Evolutionary conservation across 2,888 invertebrate species (phyloP), one percentile per base, ranked within the genome.

Genomic region (Melanchra persicariae): DNA sequence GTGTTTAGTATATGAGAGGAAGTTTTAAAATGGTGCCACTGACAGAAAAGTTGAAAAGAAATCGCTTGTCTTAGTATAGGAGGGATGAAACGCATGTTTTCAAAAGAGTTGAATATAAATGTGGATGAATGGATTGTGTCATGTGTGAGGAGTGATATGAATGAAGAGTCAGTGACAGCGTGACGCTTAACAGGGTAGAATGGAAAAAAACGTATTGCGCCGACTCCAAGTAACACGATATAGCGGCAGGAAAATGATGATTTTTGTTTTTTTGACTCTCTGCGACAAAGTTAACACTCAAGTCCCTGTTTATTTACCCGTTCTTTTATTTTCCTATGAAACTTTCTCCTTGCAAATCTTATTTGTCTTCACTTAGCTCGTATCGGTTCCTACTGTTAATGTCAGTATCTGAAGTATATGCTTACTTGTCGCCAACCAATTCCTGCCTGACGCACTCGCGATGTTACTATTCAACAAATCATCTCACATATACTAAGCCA

Each of bases 341-440:
- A 62, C 62, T 79, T 62, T 79, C 74, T 17, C n/a, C 10, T 79
- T 79, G n/a, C 57, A 40, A 40, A 52, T 63, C 47, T 26, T 74
- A 52, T 74, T 74, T 74, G 63, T 52, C 26, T 74, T 79, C 57
- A 74, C 74, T 74, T 47, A 74, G 57, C n/a, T 40, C 19, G 45
- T 52, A 43, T 5, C 2, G 22, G 51, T 74, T 49, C 6, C 10
- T 37, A 57, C n/a, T 58, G 30, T 12, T 57, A 52, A 22, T 74
- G 24, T 52, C 8, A 2, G 24, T 40, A 19, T 51, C 22, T 57
- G 37, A 61, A 73, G 74, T 72, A 45, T 61, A 10, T 55, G n/a
- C 30, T 61, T 61, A 37, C n/a, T 49, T 54, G 73, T 49, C 51
- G 12, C 26, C 43, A 51, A 37, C 55, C n/a, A 30, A 22, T 22